Percentiles rank a stretch among this genome's conserved stretches.
Evolutionary conservation across 2,113 vertebrate genomes (phyloP).

Genomic region (Phrynosoma platyrhinos): DNA sequence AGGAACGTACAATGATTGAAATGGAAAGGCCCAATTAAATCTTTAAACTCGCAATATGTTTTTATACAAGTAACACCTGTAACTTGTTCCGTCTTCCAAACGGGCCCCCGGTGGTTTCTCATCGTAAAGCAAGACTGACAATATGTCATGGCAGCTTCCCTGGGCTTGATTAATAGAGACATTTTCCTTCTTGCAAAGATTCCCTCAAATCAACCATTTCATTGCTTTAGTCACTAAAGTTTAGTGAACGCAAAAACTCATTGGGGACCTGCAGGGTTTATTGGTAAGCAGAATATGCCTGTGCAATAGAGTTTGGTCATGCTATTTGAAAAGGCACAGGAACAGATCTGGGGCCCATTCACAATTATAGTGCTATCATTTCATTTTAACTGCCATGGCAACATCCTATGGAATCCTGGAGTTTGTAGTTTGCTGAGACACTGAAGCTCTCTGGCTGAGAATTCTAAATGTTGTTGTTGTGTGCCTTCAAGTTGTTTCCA

Average conservation of each 20-base stretch:
- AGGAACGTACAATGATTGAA: conserved; percentile 64
- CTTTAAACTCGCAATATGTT: conserved; percentile 62
- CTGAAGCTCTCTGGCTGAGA: too few relatives aligned
- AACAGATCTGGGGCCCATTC: neutral
- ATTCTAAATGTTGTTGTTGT: too few relatives aligned
- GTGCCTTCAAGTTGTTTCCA: too few relatives aligned
- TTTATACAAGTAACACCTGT: conserved; percentile 56
- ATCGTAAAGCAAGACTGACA: conserved; percentile 56
- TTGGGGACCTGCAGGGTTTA: neutral
- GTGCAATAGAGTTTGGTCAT: neutral
- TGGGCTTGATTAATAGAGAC: conserved; percentile 61
- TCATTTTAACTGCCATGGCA: neutral
- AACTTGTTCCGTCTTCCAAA: conserved; percentile 61
- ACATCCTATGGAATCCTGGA: too few relatives aligned
- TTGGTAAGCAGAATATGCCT: fast-evolving
- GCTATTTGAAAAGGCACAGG: neutral
- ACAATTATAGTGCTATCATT: neutral
- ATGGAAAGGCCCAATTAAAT: conserved; percentile 75
- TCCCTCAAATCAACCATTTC: conserved; percentile 53
- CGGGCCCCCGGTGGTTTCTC: conserved; percentile 51
- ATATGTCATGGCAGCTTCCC: conserved; percentile 53
- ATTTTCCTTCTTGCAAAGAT: conserved; percentile 47
- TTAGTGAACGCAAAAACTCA: conserved; percentile 18
- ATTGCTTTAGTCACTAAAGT: conserved; percentile 38
- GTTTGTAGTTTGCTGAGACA: too few relatives aligned